Conservation (phyloP, 2,888 invertebrate genomes). For the Drosophila mettleri region DNA sequence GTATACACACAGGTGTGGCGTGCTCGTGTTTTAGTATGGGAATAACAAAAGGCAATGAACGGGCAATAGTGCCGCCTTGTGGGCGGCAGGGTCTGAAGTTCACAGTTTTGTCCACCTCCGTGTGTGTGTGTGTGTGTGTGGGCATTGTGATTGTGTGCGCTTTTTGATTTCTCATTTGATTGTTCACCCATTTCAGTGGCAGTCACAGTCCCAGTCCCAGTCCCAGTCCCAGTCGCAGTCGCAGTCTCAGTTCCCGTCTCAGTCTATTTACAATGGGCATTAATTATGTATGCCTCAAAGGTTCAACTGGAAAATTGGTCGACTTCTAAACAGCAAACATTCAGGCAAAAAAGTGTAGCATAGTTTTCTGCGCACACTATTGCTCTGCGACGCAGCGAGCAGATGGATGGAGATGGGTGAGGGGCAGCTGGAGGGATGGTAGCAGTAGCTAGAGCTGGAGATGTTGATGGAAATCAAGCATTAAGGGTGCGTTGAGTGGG, state of each 20-base stretch:
- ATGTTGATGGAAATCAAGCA: background rate
- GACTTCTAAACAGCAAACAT: slow-evolving; percentile 41
- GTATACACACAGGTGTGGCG: slow-evolving; percentile 43
- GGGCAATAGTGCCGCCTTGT: slow-evolving; percentile 35
- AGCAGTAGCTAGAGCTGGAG: background rate
- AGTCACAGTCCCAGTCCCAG: slow-evolving; percentile 11
- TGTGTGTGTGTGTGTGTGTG: slow-evolving; percentile 6
- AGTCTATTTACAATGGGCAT: slow-evolving; percentile 48
- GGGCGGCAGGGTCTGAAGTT: slow-evolving; percentile 43
- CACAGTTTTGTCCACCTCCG: slow-evolving; percentile 16
- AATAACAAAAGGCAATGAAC: slow-evolving; percentile 59
- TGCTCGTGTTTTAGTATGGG: slow-evolving; percentile 35
- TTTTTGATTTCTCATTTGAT: slow-evolving; percentile 56
- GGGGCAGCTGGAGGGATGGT: too few relatives aligned
- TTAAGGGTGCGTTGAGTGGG: slow-evolving; percentile 5
- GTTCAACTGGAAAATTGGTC: slow-evolving; percentile 42
- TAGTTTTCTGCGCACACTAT: slow-evolving; percentile 41
- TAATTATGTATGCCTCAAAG: slow-evolving; percentile 66
- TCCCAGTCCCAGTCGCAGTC: slow-evolving; percentile 28
- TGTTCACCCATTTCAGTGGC: slow-evolving; percentile 45
- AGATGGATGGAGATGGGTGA: too few relatives aligned
- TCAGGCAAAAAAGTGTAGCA: slow-evolving; percentile 48
- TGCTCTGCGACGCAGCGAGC: background rate
- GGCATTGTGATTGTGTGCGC: slow-evolving; percentile 29
- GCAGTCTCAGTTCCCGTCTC: background rate